Evolutionary conservation across 2,797 vertebrate species (phyloP).

Genomic region (Hybognathus amarus): DNA sequence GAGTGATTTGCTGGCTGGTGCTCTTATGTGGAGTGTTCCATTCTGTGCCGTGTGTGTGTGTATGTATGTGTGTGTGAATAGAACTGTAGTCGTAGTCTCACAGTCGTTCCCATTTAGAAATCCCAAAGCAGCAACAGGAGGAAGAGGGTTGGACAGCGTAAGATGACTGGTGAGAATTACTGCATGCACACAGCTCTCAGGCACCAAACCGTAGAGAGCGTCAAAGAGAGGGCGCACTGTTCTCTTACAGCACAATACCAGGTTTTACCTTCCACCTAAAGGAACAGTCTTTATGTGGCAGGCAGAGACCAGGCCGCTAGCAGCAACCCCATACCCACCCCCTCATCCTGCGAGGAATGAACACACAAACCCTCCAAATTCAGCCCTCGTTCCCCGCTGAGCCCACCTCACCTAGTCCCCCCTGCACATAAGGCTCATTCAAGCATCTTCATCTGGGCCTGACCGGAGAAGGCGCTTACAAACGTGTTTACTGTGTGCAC

Average conservation of each 20-base stretch:
- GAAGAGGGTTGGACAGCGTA: slow-evolving; percentile 80
- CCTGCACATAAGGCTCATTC: slow-evolving; percentile 91
- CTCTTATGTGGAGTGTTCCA: slow-evolving; percentile 48
- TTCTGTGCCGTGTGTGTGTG: slow-evolving; percentile 15
- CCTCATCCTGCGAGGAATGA: slow-evolving; percentile 2
- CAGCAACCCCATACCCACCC: slow-evolving; percentile 16
- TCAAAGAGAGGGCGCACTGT: slow-evolving; percentile 66
- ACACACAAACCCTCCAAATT: slow-evolving; percentile 25
- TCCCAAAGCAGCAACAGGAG: slow-evolving; percentile 89
- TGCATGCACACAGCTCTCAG: slow-evolving; percentile 87
- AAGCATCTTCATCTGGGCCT: slow-evolving; percentile 78
- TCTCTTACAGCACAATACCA: slow-evolving; percentile 83
- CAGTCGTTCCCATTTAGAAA: slow-evolving; percentile 75
- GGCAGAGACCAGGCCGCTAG: slow-evolving; percentile 76
- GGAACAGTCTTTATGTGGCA: slow-evolving; percentile 82
- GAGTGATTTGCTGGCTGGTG: slow-evolving; percentile 18
- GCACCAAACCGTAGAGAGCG: slow-evolving; percentile 62
- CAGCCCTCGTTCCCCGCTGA: slow-evolving; percentile 8
- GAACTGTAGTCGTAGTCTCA: slow-evolving; percentile 65
- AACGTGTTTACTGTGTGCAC: neutral
- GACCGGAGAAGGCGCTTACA: slow-evolving; percentile 63
- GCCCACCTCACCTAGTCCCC: slow-evolving; percentile 69
- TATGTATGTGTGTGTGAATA: slow-evolving; percentile 30
- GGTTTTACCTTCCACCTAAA: slow-evolving; percentile 77
- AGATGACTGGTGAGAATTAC: slow-evolving; percentile 85